These are phyloP conservation scores for Agapornis roseicollis DNA, from an alignment of 2,113 vertebrate genomes.

Conservation along the genomic window DNA sequence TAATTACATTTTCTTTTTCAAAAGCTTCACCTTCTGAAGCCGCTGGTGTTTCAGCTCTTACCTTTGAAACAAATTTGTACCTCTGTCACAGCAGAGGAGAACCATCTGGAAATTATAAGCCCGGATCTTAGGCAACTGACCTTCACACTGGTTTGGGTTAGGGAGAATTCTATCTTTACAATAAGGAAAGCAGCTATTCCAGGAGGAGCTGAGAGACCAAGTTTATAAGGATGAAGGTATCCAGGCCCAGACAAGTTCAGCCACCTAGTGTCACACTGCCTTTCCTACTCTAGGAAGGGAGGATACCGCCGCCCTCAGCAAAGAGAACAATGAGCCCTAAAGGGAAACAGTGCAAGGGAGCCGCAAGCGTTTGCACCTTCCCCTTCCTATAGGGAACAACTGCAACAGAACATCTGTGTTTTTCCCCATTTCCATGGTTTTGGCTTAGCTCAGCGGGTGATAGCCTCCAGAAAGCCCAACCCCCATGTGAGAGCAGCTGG, in stretches of 20 bases:
- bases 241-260: not conserved
- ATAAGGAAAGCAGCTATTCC: not conserved
- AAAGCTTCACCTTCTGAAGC: not conserved
- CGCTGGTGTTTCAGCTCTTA: not conserved
- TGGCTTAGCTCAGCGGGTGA: not conserved
- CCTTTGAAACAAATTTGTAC: not conserved
- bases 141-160: not conserved
- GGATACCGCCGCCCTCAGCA: accelerated
- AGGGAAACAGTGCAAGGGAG: not conserved
- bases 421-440: not conserved
- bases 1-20: not conserved
- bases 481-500: not conserved
- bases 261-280: not conserved
- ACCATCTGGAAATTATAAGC: not conserved
- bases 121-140: not conserved
- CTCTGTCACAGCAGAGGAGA: not conserved
- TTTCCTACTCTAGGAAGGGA: not conserved
- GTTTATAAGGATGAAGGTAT: not conserved
- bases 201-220: not conserved
- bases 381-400: not conserved
- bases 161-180: not conserved
- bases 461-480: not conserved
- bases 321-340: not conserved
- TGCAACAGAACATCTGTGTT: not conserved
- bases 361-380: not conserved